Percentiles rank a stretch among this genome's conserved stretches.
phyloP scores from a whole-genome alignment of 2,888 invertebrate species.

The Eilema depressum region DNA sequence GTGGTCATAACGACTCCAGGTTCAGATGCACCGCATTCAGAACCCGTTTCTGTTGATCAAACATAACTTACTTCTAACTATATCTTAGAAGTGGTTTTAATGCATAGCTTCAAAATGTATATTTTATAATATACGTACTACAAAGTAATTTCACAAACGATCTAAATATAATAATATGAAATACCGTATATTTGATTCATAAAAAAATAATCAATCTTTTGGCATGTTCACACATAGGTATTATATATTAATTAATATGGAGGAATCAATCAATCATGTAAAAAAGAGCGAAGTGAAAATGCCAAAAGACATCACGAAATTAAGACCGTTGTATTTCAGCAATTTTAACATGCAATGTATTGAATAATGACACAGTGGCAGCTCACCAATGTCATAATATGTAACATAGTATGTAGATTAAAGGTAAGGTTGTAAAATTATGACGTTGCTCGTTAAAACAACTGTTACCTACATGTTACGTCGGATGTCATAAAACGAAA shows the following conservation, averaged over 20 bases:
- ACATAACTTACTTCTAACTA: slow-evolving; percentile 39
- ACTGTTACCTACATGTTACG: slow-evolving; percentile 69
- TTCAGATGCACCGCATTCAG: slow-evolving; percentile 75
- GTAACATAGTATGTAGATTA: slow-evolving; percentile 52
- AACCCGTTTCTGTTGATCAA: slow-evolving; percentile 68
- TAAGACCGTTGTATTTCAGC: not conserved
- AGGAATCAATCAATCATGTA: too few species aligned
- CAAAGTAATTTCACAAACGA: too few species aligned
- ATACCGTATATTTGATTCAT: too few species aligned
- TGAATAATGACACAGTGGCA: not conserved
- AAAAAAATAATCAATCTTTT: too few species aligned
- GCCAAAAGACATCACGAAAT: not conserved
- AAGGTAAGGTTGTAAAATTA: slow-evolving; percentile 65
- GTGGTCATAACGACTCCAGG: slow-evolving; percentile 71
- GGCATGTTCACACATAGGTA: too few species aligned
- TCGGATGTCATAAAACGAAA: slow-evolving; percentile 79
- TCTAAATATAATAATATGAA: too few species aligned
- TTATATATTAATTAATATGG: too few species aligned
- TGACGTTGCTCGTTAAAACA: slow-evolving; percentile 72
- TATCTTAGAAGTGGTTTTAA: slow-evolving; percentile 5
- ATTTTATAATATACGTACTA: not conserved
- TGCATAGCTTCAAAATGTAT: not conserved
- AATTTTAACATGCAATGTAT: not conserved
- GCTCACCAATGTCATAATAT: slow-evolving; percentile 24
- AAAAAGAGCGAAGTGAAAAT: not conserved